Conservation (phyloP, 1,140 invertebrate species). For the Drosophila grimshawi region DNA sequence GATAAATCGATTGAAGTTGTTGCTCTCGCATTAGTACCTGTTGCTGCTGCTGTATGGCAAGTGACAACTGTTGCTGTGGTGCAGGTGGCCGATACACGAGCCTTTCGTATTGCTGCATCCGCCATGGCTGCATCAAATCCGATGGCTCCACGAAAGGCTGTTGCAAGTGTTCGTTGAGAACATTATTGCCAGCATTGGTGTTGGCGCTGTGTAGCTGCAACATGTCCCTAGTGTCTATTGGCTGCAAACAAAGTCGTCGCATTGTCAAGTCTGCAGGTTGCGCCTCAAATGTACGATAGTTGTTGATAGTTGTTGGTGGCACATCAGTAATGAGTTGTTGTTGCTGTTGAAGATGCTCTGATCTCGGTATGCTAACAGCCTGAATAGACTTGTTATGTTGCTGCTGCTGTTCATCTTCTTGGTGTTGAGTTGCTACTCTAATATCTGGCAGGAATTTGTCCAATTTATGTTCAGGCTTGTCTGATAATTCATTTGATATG, state of each 20-base stretch:
- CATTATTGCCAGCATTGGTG: conserved; percentile 18
- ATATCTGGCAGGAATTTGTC: background rate
- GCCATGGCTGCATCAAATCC: conserved; percentile 23
- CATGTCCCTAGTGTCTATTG: background rate
- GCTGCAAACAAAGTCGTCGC: conserved; percentile 34
- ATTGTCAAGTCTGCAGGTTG: conserved; percentile 1
- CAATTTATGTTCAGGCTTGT: background rate
- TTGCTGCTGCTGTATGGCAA: conserved; percentile 11
- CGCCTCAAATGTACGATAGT: background rate
- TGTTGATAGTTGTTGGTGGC: background rate
- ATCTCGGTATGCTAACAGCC: no score
- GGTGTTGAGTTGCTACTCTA: background rate
- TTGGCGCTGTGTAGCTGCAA: conserved; percentile 4
- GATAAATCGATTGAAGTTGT: conserved; percentile 12
- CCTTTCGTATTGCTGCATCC: conserved; percentile 2
- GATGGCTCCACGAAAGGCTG: conserved; percentile 4
- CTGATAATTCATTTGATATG: background rate
- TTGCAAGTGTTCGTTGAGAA: conserved; percentile 30
- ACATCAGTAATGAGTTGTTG: conserved; percentile 6
- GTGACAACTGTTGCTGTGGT: conserved; percentile 2
- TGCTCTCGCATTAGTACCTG: background rate
- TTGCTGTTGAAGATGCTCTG: background rate
- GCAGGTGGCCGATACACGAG: background rate
- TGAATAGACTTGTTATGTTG: background rate
- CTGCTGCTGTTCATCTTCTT: background rate